Conservation (phyloP, 64 coral and sea anemone genomes). For the Stichodactyla helianthus region DNA sequence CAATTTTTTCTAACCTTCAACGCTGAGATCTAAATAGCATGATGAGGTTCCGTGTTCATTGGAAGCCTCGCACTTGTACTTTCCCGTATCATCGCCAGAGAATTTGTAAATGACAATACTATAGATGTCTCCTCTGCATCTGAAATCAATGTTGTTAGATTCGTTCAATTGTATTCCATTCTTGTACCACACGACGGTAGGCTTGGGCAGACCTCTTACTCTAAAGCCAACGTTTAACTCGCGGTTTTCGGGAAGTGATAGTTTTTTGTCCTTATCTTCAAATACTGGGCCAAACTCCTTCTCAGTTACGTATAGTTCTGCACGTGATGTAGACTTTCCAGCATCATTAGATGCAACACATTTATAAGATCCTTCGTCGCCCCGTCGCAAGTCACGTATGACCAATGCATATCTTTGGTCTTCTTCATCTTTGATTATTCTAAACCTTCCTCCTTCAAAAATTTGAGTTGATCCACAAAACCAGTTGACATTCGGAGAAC, state of each 20-base stretch:
- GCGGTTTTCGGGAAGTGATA: constrained; percentile 45
- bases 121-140: constrained; percentile 48
- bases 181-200: constrained; percentile 71
- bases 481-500: constrained; percentile 44
- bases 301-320: constrained; percentile 44
- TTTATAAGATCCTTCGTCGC: constrained; percentile 62
- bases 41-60: constrained; percentile 53
- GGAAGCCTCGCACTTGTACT: constrained; percentile 63
- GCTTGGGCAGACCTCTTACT: constrained; percentile 55
- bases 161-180: constrained; percentile 40
- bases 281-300: constrained; percentile 61
- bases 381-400: constrained; percentile 38
- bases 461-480: constrained; percentile 45
- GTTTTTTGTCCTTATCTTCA: constrained; percentile 38
- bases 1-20: constrained; percentile 49
- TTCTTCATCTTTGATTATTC: constrained; percentile 41
- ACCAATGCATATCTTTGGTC: constrained; percentile 41
- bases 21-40: constrained; percentile 42
- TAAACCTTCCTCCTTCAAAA: constrained; percentile 44
- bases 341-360: constrained; percentile 65
- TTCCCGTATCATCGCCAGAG: constrained; percentile 44
- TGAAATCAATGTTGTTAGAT: constrained; percentile 46
- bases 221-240: constrained; percentile 46
- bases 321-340: constrained; percentile 49
- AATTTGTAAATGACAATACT: constrained; percentile 50